Percentiles rank a stretch among this genome's conserved stretches.
These are phyloP conservation scores for Hoplostethus mediterraneus DNA, from an alignment of 2,797 vertebrate species.

Conservation along the genomic window DNA sequence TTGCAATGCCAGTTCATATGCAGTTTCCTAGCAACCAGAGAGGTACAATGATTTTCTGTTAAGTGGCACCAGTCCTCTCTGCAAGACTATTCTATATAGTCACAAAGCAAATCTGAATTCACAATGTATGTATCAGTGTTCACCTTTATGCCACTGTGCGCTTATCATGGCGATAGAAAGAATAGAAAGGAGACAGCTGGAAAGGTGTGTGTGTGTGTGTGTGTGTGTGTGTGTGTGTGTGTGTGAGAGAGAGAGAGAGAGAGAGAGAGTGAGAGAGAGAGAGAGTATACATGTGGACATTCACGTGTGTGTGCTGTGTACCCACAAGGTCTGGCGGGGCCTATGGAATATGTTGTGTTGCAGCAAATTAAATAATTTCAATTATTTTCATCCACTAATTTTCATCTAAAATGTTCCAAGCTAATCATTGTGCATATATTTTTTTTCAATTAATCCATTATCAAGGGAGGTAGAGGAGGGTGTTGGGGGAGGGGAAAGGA, in stretches of 20 bases:
- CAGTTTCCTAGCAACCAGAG: constrained; percentile 88
- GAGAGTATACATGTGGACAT: constrained; percentile 5
- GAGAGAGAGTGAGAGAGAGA: not conserved
- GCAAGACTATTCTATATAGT: constrained; percentile 37
- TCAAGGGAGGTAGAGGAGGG: constrained; percentile 64
- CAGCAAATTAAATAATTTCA: constrained; percentile 56
- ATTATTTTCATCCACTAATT: constrained; percentile 64
- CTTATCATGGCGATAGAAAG: not conserved
- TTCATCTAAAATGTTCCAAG: constrained; percentile 59
- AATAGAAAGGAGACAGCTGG: not conserved
- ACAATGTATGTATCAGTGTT: constrained; percentile 23
- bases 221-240: constrained; percentile 20
- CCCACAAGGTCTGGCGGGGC: constrained; percentile 35
- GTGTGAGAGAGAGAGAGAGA: constrained; percentile 9
- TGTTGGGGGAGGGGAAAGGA: constrained; percentile 56
- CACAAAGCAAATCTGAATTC: constrained; percentile 53
- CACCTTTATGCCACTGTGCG: constrained; percentile 26
- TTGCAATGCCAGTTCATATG: constrained; percentile 83
- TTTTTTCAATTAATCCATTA: constrained; percentile 83
- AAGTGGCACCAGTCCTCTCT: constrained; percentile 73
- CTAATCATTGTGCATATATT: constrained; percentile 78
- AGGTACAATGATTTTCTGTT: constrained; percentile 79
- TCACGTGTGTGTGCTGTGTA: constrained; percentile 20
- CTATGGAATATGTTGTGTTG: constrained; percentile 15
- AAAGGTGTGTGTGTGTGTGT: not conserved